A percentile compares a stretch with the other conserved stretches of the same genome.
Evolutionary conservation across 2,888 invertebrate species (phyloP).

Genomic region (Keiferia lycopersicella): DNA sequence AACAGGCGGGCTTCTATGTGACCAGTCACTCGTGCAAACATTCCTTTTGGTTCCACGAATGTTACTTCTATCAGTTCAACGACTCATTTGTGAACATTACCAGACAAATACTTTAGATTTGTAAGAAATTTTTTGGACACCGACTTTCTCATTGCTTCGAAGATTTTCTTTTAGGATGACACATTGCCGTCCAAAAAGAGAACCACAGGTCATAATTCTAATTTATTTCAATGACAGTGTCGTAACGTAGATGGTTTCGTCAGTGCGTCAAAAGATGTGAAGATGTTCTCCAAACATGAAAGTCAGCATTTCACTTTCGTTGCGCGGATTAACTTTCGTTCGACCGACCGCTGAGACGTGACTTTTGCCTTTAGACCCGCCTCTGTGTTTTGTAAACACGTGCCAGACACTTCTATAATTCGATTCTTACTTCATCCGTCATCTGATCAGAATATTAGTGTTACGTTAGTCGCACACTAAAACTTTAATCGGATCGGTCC

Average conservation of each 20-base stretch:
- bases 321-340: slow-evolving; percentile 62
- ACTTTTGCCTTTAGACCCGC: slow-evolving; percentile 50
- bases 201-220: slow-evolving; percentile 28
- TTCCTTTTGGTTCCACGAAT: slow-evolving; percentile 20
- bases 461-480: slow-evolving; percentile 33
- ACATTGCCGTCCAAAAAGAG: slow-evolving; percentile 1
- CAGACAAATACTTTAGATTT: slow-evolving; percentile 14
- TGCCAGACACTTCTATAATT: slow-evolving; percentile 35
- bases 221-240: slow-evolving; percentile 53
- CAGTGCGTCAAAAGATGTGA: slow-evolving; percentile 33
- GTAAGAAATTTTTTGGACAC: slow-evolving; percentile 12
- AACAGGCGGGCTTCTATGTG: slow-evolving; percentile 4
- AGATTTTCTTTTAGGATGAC: not conserved
- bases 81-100: slow-evolving; percentile 25
- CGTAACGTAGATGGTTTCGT: slow-evolving; percentile 29
- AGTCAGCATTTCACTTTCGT: slow-evolving; percentile 70
- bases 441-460: slow-evolving; percentile 34
- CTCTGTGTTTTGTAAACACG: slow-evolving; percentile 57
- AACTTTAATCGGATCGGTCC: slow-evolving; percentile 10
- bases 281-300: slow-evolving; percentile 53
- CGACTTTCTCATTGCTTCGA: slow-evolving; percentile 9
- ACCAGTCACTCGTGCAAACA: slow-evolving; percentile 19
- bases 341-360: slow-evolving; percentile 42
- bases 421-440: slow-evolving; percentile 34
- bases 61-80: slow-evolving; percentile 10